Evolutionary conservation across 2,888 invertebrate genomes (phyloP), one percentile per base, ranked within the genome.

Genomic region (Eristalinus sepulchralis): DNA sequence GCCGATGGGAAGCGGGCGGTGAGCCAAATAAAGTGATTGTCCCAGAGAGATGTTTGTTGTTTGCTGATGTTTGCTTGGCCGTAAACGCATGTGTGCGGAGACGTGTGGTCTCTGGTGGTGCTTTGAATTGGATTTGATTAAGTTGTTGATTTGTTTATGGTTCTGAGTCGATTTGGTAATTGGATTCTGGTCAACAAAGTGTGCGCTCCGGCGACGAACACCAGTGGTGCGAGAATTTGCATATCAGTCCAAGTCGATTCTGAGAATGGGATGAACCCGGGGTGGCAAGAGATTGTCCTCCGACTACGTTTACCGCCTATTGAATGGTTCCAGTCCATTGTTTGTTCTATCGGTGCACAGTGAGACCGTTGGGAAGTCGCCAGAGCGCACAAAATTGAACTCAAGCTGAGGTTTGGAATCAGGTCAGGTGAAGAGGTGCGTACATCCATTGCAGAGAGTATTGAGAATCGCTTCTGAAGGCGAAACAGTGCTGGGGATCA

Each of bases 121-220:
- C 13, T 6, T 9, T 8, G 22, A 57, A 57, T 47, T 39, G 17
- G n/a, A 24, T 60, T 72, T 72, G 39, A 55, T 66, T 55, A 31
- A 72, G 62, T 73, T 72, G 57, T 60, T 59, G 59, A 66, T 66
- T 75, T 75, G 75, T 57, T 39, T 66, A 59, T 59, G 39, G 20
- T 39, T n/a, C 39, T 59, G 27, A 47, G 66, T 22, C 17, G 73
- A 59, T 31, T 75, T 39, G 36, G 59, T 66, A 75, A 67, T 76
- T 67, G 47, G 47, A 76, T 76, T 60, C 20, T 31, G 66, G 33
- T 39, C 70, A 10, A 59, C 27, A 27, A 17, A 59, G 17, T 59
- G 36, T 17, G 27, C 27, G 27, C 27, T 27, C 3, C 36, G 17
- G 59, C 11, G 17, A 13, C 47, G 17, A n/a, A 47, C 47, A 2